Evolutionary conservation across 2,113 vertebrate species (phyloP), one percentile per base, ranked within the genome.

Genomic region (Argyrosomus japonicus): DNA sequence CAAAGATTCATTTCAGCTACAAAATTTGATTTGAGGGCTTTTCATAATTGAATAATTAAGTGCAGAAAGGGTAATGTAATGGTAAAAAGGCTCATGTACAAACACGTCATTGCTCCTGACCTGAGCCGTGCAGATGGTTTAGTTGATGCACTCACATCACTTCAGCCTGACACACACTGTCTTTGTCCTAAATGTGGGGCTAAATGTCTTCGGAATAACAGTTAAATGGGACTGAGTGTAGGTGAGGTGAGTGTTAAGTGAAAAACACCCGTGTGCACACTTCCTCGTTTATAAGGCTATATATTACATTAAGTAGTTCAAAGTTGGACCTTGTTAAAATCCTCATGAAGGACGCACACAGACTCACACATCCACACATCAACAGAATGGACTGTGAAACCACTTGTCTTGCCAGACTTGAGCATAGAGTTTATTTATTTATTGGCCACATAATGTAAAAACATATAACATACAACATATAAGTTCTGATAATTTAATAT

Each of bases 251-350:
- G 67, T 48, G 43, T 79, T 78, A 68, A 79, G 69, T 71, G 79
- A 86, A 81, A 81, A 81, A 69, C 78, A 79, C 29, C 68, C 40
- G 12, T n/a, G 14, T 23, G 50, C 19, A 62, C 75, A 81, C 62
- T 72, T 68, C 50, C 47, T 29, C 68, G 73, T 58, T 67, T 81
- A 68, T 90, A 81, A 27, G 32, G 58, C 83, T 87, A 43, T 62
- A 61, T 9, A 82, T 93, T 89, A 81, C 75, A 88, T 91, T 68
- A 69, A 75, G 68, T 36, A 79, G 77, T 82, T 86, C 67, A 87
- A 79, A 83, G 82, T 75, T 77, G 60, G 70, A 74, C 76, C 89
- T 87, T 79, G 75, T 88, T 89, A 89, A 91, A 91, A 60, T 6
- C 21, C 10, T 17, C 10, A 47, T 68, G 81, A 82, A 45, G 51